Percentiles rank a stretch among this genome's conserved stretches.
These are phyloP conservation scores for Mus minutoides DNA, from an alignment of 2,797 vertebrate genomes.

Conservation along the genomic window DNA sequence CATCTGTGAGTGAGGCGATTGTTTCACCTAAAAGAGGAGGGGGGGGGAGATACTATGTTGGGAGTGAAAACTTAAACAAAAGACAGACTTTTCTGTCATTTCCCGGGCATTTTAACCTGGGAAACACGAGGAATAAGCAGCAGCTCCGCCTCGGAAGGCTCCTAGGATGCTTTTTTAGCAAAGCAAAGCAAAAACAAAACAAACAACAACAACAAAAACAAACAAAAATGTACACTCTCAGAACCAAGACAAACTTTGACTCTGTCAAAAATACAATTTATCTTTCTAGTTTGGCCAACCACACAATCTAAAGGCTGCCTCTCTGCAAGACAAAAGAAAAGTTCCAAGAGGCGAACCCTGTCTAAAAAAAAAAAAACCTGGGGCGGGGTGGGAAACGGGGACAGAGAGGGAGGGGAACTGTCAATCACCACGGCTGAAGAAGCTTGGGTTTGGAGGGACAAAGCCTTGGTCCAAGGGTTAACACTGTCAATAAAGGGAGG, in stretches of 20 bases:
- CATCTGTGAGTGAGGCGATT: slow-evolving; percentile 96
- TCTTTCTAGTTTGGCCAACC: background rate
- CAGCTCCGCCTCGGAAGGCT: background rate
- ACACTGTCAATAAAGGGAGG: background rate
- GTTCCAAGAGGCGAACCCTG: no score
- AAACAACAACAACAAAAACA: background rate
- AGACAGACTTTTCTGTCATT: background rate
- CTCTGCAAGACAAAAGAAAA: background rate
- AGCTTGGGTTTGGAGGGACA: background rate
- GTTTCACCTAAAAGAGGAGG: slow-evolving; percentile 90
- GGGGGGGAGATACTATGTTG: background rate
- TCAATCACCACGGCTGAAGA: background rate
- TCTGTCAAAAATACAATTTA: slow-evolving; percentile 17
- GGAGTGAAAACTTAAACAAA: background rate
- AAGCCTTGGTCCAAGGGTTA: background rate
- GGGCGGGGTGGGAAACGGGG: no score
- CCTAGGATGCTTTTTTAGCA: background rate
- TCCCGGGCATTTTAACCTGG: background rate
- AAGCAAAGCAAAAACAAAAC: background rate
- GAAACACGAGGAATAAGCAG: background rate
- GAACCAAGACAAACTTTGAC: background rate
- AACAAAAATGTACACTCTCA: background rate
- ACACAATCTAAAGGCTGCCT: background rate
- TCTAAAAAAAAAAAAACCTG: no score
- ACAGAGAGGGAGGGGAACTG: background rate